Conservation (phyloP, 1,140 invertebrate species). For the Cotesia glomerata region DNA sequence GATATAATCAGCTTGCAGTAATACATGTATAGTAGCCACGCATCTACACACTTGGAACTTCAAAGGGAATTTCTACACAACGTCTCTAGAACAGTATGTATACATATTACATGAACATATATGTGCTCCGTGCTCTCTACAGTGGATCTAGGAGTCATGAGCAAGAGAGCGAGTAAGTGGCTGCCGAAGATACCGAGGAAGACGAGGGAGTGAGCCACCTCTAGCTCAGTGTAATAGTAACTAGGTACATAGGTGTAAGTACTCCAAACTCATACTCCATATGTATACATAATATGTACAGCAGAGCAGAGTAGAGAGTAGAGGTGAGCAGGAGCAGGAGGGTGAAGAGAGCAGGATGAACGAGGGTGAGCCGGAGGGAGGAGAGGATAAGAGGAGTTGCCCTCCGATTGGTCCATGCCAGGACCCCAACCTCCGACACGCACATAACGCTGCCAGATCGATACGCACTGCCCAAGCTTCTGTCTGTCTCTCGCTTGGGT, state of each 20-base stretch:
- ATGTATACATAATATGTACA: neutral
- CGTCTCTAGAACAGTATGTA: neutral
- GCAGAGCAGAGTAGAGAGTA: neutral
- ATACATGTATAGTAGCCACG: neutral
- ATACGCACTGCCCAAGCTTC: slow-evolving; percentile 63
- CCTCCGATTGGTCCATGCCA: slow-evolving; percentile 60
- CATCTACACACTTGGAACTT: slow-evolving; percentile 28
- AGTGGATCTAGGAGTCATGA: neutral
- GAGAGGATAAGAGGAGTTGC: slow-evolving; percentile 51
- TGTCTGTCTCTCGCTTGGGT: slow-evolving; percentile 37
- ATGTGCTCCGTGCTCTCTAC: neutral
- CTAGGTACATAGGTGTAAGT: neutral
- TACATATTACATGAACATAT: neutral
- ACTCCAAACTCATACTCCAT: neutral
- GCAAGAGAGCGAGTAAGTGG: neutral
- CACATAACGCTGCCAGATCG: slow-evolving; percentile 60
- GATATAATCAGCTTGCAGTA: slow-evolving; percentile 40
- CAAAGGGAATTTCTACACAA: too few relatives aligned
- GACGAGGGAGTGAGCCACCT: slow-evolving; percentile 6
- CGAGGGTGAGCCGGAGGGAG: neutral
- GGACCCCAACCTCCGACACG: slow-evolving; percentile 59
- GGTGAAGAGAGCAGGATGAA: slow-evolving; percentile 9
- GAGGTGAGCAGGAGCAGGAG: neutral
- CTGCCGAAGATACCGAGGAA: neutral
- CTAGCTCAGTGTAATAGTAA: neutral